Conservation (phyloP, 2,113 vertebrate genomes). For the Tetraodon nigroviridis region DNA sequence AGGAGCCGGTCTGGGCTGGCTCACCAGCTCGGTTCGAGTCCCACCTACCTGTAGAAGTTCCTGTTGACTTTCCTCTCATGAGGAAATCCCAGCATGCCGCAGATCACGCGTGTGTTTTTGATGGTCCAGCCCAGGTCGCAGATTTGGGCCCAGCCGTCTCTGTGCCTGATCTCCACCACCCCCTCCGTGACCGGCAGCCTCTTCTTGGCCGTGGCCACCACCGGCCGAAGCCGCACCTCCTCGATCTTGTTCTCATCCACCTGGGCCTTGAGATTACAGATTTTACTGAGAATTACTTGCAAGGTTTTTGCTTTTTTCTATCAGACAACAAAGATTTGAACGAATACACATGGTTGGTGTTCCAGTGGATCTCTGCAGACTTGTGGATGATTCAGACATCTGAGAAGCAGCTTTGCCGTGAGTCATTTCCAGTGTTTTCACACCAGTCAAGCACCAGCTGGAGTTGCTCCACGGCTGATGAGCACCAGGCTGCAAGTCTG, state of each 20-base stretch:
- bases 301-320: no score
- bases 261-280: slow-evolving; percentile 56
- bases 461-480: no score
- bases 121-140: slow-evolving; percentile 85
- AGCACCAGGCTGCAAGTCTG: no score
- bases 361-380: neutral
- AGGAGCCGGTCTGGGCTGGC: slow-evolving; percentile 2
- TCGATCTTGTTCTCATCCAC: slow-evolving; percentile 84
- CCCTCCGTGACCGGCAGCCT: slow-evolving; percentile 83
- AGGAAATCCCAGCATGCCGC: slow-evolving; percentile 95
- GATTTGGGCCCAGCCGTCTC: slow-evolving; percentile 84
- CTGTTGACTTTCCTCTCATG: slow-evolving; percentile 88
- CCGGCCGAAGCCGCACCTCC: slow-evolving; percentile 83
- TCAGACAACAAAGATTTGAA: no score
- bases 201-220: slow-evolving; percentile 67
- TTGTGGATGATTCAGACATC: slow-evolving; percentile 20
- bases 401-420: slow-evolving; percentile 25
- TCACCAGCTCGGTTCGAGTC: slow-evolving; percentile 8
- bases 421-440: slow-evolving; percentile 32
- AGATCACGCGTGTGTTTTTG: slow-evolving; percentile 87
- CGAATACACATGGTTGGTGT: neutral
- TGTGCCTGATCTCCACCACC: slow-evolving; percentile 85
- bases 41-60: slow-evolving; percentile 91
- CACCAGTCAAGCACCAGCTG: no score
- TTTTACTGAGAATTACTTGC: neutral